These are phyloP conservation scores for Burhinus bistriatus DNA, from an alignment of 2,113 vertebrate species.

Conservation along the genomic window DNA sequence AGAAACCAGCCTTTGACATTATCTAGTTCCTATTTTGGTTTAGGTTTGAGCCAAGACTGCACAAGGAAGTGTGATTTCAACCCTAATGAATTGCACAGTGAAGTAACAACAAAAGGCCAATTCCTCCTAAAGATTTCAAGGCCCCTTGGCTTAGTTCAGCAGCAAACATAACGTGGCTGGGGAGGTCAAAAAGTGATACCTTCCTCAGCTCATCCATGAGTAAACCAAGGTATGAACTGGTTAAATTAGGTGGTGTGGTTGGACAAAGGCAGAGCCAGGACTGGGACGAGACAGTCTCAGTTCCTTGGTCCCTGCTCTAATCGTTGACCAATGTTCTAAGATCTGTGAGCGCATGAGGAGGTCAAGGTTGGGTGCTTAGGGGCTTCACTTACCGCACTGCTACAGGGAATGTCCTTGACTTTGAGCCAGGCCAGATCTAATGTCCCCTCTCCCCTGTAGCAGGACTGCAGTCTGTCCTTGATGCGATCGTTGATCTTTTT, in stretches of 20 bases:
- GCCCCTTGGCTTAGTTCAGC: background rate
- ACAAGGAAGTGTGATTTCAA: background rate
- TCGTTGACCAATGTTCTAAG: background rate
- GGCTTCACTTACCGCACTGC: slow-evolving; percentile 90
- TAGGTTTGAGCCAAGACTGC: background rate
- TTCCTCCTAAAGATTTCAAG: background rate
- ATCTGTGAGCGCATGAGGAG: background rate
- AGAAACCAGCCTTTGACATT: background rate
- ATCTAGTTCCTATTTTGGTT: background rate
- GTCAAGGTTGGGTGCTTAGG: background rate
- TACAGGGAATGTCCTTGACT: slow-evolving; percentile 97
- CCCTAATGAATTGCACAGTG: background rate
- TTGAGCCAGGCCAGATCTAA: slow-evolving; percentile 98
- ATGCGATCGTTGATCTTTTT: slow-evolving; percentile 95
- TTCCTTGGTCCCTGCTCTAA: background rate
- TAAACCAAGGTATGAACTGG: background rate
- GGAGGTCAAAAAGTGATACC: background rate
- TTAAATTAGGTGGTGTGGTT: background rate
- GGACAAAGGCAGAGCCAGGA: background rate
- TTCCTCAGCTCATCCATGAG: background rate
- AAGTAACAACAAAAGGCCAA: background rate
- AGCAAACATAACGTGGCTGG: background rate
- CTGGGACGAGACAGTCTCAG: background rate
- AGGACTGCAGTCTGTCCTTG: slow-evolving; percentile 94
- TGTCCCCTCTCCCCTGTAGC: slow-evolving; percentile 95